Conservation (phyloP, 1,140 invertebrate genomes). For the Oppia nitens region DNA sequence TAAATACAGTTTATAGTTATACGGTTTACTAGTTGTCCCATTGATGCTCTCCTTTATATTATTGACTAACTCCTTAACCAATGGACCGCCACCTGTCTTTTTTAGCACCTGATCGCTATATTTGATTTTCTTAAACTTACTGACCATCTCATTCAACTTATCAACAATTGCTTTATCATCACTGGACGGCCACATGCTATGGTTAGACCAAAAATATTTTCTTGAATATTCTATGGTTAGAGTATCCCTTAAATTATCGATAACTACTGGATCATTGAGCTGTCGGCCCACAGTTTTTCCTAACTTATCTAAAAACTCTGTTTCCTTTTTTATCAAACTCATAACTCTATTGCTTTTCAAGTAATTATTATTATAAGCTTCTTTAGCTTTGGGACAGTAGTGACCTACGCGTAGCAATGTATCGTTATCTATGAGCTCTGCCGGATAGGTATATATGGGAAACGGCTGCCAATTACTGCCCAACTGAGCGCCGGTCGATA, state of each 20-base stretch:
- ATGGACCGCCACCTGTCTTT: not conserved
- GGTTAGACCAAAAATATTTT: not conserved
- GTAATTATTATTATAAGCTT: not conserved
- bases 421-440: not conserved
- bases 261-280: not conserved
- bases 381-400: constrained; percentile 5
- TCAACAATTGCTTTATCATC: not conserved
- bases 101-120: not conserved
- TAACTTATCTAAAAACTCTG: not conserved
- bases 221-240: constrained; percentile 9
- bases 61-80: no score
- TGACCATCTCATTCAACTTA: not conserved
- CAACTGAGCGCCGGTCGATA: not conserved
- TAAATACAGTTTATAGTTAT: constrained; percentile 49
- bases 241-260: not conserved
- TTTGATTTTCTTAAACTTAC: not conserved
- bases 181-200: not conserved
- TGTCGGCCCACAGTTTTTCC: not conserved
- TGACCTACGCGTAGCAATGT: not conserved
- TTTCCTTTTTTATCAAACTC: not conserved
- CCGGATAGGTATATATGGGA: constrained; percentile 39
- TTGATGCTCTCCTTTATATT: no score
- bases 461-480: constrained; percentile 59
- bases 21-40: no score
- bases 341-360: not conserved